A percentile compares a stretch with the other conserved stretches of the same genome.
Evolutionary conservation across 2,797 vertebrate genomes (phyloP).

Genomic region (Poliocrania exsul): DNA sequence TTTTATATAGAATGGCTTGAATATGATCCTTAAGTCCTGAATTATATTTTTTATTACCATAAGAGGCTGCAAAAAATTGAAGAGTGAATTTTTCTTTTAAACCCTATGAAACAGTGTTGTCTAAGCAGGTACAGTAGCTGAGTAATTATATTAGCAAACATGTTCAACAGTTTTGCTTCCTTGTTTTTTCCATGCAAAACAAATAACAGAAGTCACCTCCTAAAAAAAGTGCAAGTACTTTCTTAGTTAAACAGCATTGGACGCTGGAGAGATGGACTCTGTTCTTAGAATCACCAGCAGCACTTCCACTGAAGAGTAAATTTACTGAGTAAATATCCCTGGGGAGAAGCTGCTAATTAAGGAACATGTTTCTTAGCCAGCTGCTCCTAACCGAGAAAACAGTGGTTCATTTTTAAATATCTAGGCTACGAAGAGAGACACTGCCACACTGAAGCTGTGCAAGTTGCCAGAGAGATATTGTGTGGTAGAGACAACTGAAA

Average conservation of each 20-base stretch:
- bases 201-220: not conserved
- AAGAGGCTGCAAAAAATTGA: not conserved
- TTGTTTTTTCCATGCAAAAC: not conserved
- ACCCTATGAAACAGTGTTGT: not conserved
- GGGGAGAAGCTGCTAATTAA: slow-evolving; percentile 71
- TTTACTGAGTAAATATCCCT: slow-evolving; percentile 65
- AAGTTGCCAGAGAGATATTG: slow-evolving; percentile 27
- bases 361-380: slow-evolving; percentile 62
- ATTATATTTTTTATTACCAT: not conserved
- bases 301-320: slow-evolving; percentile 64
- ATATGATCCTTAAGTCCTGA: not conserved
- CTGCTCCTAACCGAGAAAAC: slow-evolving; percentile 41
- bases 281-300: slow-evolving; percentile 49
- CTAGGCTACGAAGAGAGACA: not conserved
- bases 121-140: not conserved
- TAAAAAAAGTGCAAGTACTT: not conserved
- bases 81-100: not conserved
- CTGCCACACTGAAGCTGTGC: not conserved
- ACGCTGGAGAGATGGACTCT: not conserved
- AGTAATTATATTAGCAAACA: not conserved
- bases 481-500: not conserved
- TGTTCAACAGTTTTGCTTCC: not conserved
- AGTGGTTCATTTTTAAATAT: slow-evolving; percentile 52
- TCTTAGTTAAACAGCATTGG: not conserved
- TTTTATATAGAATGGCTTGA: not conserved